Base-by-base conservation (phyloP, 1,140 invertebrate genomes). In the Holcopasites calliopsidis region DNA sequence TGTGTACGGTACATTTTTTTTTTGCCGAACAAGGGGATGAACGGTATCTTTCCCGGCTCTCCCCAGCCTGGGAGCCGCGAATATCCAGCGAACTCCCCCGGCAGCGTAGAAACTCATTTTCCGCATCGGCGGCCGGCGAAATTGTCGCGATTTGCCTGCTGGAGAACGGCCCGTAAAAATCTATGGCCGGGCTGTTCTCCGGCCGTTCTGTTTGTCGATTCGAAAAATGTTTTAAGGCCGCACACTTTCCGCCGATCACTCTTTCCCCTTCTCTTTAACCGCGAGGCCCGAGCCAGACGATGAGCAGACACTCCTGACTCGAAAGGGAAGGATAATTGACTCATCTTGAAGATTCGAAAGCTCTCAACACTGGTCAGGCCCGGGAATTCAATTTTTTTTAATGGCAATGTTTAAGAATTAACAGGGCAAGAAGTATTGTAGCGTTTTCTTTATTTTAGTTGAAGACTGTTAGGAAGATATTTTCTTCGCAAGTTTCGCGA, bases 41-140 rank as follows among this genome's bases (percentile, higher is more conserved):
- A 44, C 71, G 42, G 66, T 68, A 50, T 23, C 68, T 58, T 66
- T 74, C 21, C 60, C 64, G 69, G 55, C 13, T 35, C 55, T 75
- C 44, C 61, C 62, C 38, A 40, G 66, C 44, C 65, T n/a, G n/a
- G 38, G 66, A 69, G 31, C 31, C 80, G 73, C 79, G 65, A 73
- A 60, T 65, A 58, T 76, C 55, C 68, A 16, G 50, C 11, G 54
- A 69, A 66, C 71, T 81, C 83, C 60, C 83, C 62, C 82, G 65
- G 66, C 70, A 62, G 58, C 69, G 78, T 75, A 82, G 80, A 89
- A 89, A 85, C 86, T 89, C 88, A 89, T 89, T 89, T 89, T 89
- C 87, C 88, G 82, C 86, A 85, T 85, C 83, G 88, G 58, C 79
- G 85, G 87, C 79, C 80, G 80, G 82, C 79, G 81, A 84, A 87